Evolutionary conservation across 2,888 invertebrate species (phyloP).

Genomic region (Himalopsyche tibetana): DNA sequence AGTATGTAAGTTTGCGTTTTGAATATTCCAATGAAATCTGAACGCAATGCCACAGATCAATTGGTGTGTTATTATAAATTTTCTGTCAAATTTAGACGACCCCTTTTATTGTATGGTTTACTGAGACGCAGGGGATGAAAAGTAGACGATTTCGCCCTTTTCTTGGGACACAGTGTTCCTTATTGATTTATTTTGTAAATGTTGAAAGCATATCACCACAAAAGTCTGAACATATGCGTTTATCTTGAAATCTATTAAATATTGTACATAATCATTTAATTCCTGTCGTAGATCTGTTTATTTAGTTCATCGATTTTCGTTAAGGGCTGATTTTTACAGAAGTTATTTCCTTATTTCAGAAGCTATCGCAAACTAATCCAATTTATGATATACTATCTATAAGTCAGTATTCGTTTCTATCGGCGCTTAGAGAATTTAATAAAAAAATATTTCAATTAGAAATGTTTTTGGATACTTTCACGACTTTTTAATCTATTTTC

Average conservation of each 20-base stretch:
- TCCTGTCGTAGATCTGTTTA: constrained; percentile 17
- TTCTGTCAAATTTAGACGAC: constrained; percentile 51
- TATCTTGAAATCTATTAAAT: constrained; percentile 7
- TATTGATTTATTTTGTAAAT: background rate
- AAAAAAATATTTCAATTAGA: no score
- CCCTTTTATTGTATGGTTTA: constrained; percentile 32
- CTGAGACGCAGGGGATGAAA: constrained; percentile 49
- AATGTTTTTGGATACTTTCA: no score
- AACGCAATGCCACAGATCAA: constrained; percentile 13
- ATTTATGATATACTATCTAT: background rate
- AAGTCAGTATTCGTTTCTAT: no score
- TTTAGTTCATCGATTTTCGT: constrained; percentile 3
- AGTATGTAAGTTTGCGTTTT: constrained; percentile 47
- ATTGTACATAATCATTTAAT: background rate
- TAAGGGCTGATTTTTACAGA: constrained; percentile 1
- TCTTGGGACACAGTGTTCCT: background rate
- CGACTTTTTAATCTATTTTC: no score
- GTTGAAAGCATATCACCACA: background rate
- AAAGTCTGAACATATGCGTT: background rate
- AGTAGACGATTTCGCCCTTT: constrained; percentile 14
- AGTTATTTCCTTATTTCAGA: background rate
- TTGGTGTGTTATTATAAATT: constrained; percentile 27
- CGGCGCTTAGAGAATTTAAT: no score
- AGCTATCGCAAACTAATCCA: background rate
- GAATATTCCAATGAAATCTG: constrained; percentile 42